Conservation (phyloP, 2,113 vertebrate genomes). For the Phalacrocorax brasilianus region DNA sequence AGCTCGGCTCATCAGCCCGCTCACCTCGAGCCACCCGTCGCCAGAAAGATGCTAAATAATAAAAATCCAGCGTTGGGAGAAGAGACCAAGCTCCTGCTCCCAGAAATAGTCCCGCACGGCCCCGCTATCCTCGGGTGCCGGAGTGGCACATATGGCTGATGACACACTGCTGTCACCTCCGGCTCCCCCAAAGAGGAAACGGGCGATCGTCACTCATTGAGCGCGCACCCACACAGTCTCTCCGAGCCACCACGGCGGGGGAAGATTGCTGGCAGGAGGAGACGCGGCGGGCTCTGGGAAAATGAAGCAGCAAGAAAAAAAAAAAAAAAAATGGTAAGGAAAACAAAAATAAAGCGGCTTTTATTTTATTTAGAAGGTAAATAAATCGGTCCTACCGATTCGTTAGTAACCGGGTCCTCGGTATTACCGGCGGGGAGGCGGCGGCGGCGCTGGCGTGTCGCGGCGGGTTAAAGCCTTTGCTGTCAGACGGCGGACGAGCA, state of each 20-base stretch:
- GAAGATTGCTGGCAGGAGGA: neutral
- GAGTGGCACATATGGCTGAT: neutral
- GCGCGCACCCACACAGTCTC: neutral
- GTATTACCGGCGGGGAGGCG: neutral
- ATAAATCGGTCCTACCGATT: slow-evolving; percentile 40
- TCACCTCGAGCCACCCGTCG: neutral
- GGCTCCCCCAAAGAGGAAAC: slow-evolving; percentile 11
- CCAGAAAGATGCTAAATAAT: too few relatives aligned
- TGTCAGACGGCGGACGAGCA: neutral
- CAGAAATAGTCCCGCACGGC: neutral
- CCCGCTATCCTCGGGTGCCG: neutral
- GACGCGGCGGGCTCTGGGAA: neutral
- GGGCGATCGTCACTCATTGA: neutral
- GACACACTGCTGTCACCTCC: slow-evolving; percentile 24
- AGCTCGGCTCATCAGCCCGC: neutral
- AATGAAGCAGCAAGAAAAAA: neutral
- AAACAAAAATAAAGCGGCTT: slow-evolving; percentile 67
- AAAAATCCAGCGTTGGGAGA: neutral
- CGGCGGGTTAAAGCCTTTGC: slow-evolving; percentile 12
- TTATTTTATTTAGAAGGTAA: slow-evolving; percentile 51
- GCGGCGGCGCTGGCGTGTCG: slow-evolving; percentile 15
- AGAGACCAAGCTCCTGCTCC: neutral
- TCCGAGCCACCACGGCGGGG: neutral
- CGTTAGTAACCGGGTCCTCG: slow-evolving; percentile 22
- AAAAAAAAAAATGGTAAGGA: neutral